Percentiles rank a stretch among this genome's conserved stretches.
Conservation (phyloP, 2,113 vertebrate genomes). For the Nymphicus hollandicus region DNA sequence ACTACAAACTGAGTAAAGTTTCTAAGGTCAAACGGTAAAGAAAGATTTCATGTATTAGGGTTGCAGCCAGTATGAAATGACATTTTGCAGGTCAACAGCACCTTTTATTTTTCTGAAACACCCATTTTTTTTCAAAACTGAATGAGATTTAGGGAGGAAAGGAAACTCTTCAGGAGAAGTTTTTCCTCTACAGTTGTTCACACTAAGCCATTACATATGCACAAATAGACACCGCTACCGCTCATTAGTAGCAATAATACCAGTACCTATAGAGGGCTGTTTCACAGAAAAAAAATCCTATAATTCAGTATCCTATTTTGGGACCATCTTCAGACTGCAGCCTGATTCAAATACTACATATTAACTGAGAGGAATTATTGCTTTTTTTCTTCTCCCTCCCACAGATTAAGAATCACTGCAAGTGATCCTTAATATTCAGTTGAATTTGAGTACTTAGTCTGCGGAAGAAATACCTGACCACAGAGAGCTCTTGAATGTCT, state of each 20-base stretch:
- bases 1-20: not conserved
- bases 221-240: not conserved
- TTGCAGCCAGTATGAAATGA: not conserved
- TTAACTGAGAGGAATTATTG: not conserved
- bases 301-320: not conserved
- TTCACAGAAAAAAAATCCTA: not conserved
- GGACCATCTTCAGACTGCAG: not conserved
- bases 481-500: not conserved
- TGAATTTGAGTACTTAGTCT: not conserved
- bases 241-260: not conserved
- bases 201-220: not conserved
- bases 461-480: not conserved
- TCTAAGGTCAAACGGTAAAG: not conserved
- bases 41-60: not conserved
- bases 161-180: not conserved
- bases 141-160: not conserved
- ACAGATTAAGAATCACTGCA: not conserved
- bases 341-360: not conserved
- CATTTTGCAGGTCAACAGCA: not conserved
- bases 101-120: not conserved
- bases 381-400: not conserved
- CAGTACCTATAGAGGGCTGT: not conserved
- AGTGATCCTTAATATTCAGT: not conserved
- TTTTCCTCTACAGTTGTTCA: not conserved
- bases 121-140: not conserved